Evolutionary conservation across 2,113 vertebrate species (phyloP).

Genomic region (Limanda limanda): DNA sequence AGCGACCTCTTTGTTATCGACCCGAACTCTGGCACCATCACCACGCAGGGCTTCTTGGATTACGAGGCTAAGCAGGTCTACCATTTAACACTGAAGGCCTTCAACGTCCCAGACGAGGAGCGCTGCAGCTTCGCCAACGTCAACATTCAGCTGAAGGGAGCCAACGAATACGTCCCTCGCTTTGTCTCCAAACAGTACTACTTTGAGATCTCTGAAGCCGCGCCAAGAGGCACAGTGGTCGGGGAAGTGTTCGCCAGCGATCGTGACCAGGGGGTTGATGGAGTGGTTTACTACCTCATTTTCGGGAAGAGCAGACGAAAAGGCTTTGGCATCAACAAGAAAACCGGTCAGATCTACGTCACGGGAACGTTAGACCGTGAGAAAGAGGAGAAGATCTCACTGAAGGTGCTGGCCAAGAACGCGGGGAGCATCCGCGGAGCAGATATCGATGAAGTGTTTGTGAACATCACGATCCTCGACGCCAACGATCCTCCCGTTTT

Average conservation of each 20-base stretch:
- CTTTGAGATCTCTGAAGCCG: conserved; percentile 96
- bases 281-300: conserved; percentile 94
- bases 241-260: conserved; percentile 99
- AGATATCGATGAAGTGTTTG: conserved; percentile 95
- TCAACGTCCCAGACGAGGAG: conserved; percentile 96
- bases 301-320: conserved; percentile 94
- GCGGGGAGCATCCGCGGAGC: conserved; percentile 91
- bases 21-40: conserved; percentile 94
- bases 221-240: conserved; percentile 88
- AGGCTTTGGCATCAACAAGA: conserved; percentile 91
- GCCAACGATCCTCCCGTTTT: conserved; percentile 97
- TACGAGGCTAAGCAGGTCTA: conserved; percentile 97
- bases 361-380: conserved; percentile 93
- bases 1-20: conserved; percentile 97
- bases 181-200: conserved; percentile 98
- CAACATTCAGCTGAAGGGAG: conserved; percentile 91
- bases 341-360: conserved; percentile 92
- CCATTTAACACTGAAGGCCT: conserved; percentile 94
- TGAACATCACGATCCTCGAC: conserved; percentile 94
- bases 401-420: conserved; percentile 96
- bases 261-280: conserved; percentile 92
- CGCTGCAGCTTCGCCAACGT: conserved; percentile 93
- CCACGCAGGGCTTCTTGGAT: conserved; percentile 98
- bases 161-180: conserved; percentile 98
- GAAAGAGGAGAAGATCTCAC: conserved; percentile 92